Evolutionary conservation across 2,888 invertebrate species (phyloP).

Genomic region (Branchellion lobata): DNA sequence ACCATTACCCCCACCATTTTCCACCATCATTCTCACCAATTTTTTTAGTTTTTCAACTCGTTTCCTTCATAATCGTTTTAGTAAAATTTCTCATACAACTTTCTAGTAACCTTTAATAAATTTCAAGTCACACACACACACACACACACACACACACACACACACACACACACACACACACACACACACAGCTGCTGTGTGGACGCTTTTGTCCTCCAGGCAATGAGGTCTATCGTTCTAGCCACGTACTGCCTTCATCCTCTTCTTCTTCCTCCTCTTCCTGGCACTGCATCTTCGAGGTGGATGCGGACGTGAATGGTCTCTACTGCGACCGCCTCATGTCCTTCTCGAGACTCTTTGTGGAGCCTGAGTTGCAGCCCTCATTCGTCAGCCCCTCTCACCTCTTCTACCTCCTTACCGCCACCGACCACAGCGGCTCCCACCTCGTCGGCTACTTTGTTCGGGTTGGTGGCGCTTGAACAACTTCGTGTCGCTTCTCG

Average conservation of each 20-base stretch:
- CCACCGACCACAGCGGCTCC: constrained; percentile 10
- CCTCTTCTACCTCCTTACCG: constrained; percentile 34
- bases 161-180: too few relatives aligned
- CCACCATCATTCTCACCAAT: too few relatives aligned
- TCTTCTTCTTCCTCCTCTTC: background rate
- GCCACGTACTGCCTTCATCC: background rate
- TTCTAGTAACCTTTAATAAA: too few relatives aligned
- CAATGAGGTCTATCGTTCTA: constrained; percentile 31
- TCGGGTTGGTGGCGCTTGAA: constrained; percentile 1
- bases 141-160: too few relatives aligned
- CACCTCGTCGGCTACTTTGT: constrained; percentile 37
- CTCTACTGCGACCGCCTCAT: constrained; percentile 28
- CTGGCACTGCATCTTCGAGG: constrained; percentile 1
- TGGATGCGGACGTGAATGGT: constrained; percentile 9
- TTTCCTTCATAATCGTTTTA: too few relatives aligned
- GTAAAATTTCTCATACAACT: too few relatives aligned
- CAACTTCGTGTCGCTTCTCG: background rate
- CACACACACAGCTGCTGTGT: background rate
- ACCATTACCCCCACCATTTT: constrained; percentile 11
- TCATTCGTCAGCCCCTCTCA: constrained; percentile 27
- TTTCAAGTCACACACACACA: too few relatives aligned
- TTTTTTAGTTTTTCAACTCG: too few relatives aligned
- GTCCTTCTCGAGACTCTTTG: constrained; percentile 18
- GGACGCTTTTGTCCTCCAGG: constrained; percentile 25
- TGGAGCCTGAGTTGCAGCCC: constrained; percentile 35